Evolutionary conservation across 2,797 vertebrate species (phyloP), one percentile per base, ranked within the genome.

Genomic region (Bufotes viridis): DNA sequence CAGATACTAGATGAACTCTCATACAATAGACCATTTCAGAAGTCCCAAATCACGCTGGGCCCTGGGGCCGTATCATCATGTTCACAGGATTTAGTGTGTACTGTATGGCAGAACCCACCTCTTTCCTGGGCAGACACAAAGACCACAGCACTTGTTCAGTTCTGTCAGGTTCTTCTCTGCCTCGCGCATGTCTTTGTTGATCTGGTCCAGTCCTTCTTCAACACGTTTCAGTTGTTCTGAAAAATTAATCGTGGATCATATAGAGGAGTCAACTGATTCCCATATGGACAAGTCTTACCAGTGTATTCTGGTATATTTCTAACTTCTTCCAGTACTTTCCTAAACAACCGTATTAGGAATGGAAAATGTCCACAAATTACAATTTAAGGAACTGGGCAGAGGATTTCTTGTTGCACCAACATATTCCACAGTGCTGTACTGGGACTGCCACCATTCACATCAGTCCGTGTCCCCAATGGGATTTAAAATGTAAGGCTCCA

Each of bases 151-250:
- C 90, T 97, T 99, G 87, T 97, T 97, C 89, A 99, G 97, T 90
- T 99, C 98, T 0, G 96, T 99, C 91, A 99, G 94, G 90, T 98
- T 98, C 92, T 97, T 99, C 94, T 99, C 98, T 53, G 98, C 97
- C 92, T 96, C 94, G 90, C 91, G 96, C 98, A 99, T 98, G 91
- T 99, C 98, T 93, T 98, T 95, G 94, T 99, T 99, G 95, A 99
- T 99, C 93, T 98, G 96, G 92, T 99, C 97, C 97, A 99, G 96
- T 91, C 97, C 98, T 90, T 96, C 94, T 53, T 99, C 97, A 91
- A 97, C 96, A 67, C 89, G 94, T 89, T 90, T 95, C 91, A 99
- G 95, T 95, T 99, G 97, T 91, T 99, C 98, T 99, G 93, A 82
- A 92, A 67, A 60, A 81, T 22, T n/a, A 22, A 22, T n/a, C 51